Base-by-base conservation (phyloP, 2,113 vertebrate genomes). In the Lophius piscatorius region DNA sequence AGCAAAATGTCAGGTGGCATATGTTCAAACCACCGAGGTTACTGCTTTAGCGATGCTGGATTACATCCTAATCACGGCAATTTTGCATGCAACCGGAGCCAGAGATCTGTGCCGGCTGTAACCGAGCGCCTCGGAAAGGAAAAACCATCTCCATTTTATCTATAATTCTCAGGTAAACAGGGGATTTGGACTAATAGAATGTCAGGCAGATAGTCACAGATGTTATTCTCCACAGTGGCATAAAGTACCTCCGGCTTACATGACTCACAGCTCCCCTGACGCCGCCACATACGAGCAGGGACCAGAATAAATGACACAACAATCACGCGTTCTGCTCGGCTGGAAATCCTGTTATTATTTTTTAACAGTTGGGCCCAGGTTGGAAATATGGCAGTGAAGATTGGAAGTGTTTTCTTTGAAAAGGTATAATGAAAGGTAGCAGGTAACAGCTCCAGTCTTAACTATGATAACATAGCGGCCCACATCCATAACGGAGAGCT, bases 1-100 rank as follows among this genome's bases (percentile, higher is more conserved):
- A 89, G 80, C 85, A 89, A 89, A 94, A 91, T 93, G 89, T 93
- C 93, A 95, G 92, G 94, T 92, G 91, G 90, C 90, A 90, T 89
- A 86, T 72, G 67, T 40, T 81, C 55, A 56, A 81, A 44, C 76
- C 78, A 78, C 75, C 80, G 73, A 45, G 61, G 70, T 64, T 69
- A 61, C 42, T 83, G 78, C 75, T 82, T 54, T 35, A n/a, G 71
- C 50, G 77, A 77, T 61, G 51, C 40, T 51, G 82, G 82, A 86
- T 86, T 79, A 86, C 78, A 66, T 51, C 70, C 74, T 88, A 88
- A 89, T 90, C 80, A 69, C 48, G 26, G 70, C 65, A 63, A 76
- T 78, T 80, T 76, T 46, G 74, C 54, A 79, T 79, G 76, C 77
- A 83, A 79, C 70, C 72, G 54, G 65, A 84, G 63, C 68, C 47